Conservation (phyloP, 2,113 vertebrate species). For the Lepus americanus region DNA sequence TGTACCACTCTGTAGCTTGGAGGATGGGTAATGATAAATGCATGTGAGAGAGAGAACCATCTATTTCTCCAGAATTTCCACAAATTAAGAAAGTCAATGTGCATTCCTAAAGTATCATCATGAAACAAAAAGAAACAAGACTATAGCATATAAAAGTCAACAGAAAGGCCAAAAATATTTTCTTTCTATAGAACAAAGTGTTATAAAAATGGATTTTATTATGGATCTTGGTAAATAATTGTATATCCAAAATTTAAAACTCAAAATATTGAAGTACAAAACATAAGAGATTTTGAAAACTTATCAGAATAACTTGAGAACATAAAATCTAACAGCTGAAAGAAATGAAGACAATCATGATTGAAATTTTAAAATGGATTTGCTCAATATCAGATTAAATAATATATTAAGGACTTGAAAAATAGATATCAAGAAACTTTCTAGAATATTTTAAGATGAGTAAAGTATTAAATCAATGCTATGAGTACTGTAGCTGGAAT, state of each 20-base stretch:
- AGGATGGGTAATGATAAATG: not conserved
- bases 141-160: not conserved
- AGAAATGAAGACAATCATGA: not conserved
- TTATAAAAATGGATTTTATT: not conserved
- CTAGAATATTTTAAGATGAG: not conserved
- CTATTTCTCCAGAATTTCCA: not conserved
- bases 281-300: not conserved
- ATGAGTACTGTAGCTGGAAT: not conserved
- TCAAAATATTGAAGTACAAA: not conserved
- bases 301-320: not conserved
- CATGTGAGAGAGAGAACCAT: not conserved
- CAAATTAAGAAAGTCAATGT: not conserved
- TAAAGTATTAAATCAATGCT: not conserved
- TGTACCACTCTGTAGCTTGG: accelerated
- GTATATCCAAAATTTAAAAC: not conserved
- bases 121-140: not conserved
- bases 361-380: not conserved
- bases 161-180: not conserved
- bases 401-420: not conserved
- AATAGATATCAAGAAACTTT: not conserved
- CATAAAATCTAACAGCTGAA: not conserved
- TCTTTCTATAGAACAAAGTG: not conserved
- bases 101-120: not conserved
- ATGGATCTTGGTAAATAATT: not conserved
- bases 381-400: not conserved